Base-by-base conservation (phyloP, 2,888 invertebrate genomes). In the Zelleria hepariella region DNA sequence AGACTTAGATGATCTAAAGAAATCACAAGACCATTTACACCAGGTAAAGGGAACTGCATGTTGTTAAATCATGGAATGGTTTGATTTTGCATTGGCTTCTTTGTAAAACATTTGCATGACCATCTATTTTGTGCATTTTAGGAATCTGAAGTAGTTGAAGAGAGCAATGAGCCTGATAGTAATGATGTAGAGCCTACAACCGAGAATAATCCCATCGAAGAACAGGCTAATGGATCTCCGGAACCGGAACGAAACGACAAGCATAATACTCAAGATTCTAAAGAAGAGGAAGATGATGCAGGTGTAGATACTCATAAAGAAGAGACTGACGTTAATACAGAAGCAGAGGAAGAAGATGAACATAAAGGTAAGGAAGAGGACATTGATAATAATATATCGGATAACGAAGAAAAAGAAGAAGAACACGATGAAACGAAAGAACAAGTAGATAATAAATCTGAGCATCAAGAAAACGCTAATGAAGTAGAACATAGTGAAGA, bases 81-180 rank as follows among this genome's bases (percentile, higher is more conserved):
- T 72, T 62, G 58, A 65, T 82, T 85, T 87, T 86, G 87, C 87
- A 32, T 68, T 72, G 71, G 87, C 87, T 87, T 86, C 67, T 79
- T 74, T 64, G 68, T 70, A 71, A 77, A 78, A 18, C 80, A 80
- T 82, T 73, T 83, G 86, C 86, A 85, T 86, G 86, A 82, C 73
- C 63, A 70, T 75, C 79, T 72, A 73, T 72, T 77, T 78, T 80
- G 66, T 82, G 67, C 62, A 74, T 86, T 86, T 80, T 86, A 86
- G 86, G 83, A 74, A 66, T 66, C 77, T 62, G 73, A 76, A 65
- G 69, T 66, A 64, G 67, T 63, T 59, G 72, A 70, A 62, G 64
- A 66, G 52, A 63, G 61, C 42, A 58, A 62, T 25, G 62, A 49
- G 26, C 51, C 58, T 48, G 61, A 67, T 55, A 64, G 64, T 59